These are phyloP conservation scores for Idaea biselata DNA, from an alignment of 2,888 invertebrate genomes.

Conservation along the genomic window DNA sequence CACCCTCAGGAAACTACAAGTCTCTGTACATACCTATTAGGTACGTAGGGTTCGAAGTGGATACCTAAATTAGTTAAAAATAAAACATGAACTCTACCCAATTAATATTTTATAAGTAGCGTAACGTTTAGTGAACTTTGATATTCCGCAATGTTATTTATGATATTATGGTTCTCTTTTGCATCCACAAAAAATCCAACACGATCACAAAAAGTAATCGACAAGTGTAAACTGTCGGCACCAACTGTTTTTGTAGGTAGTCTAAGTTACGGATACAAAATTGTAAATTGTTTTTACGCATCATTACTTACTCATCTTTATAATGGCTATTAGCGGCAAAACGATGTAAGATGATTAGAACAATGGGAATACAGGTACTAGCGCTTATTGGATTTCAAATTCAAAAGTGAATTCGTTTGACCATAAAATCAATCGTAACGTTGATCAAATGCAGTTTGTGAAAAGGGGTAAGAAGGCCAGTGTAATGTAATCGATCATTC, in stretches of 20 bases:
- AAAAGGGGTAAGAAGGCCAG: constrained; percentile 1
- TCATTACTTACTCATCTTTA: constrained; percentile 30
- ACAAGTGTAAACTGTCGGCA: constrained; percentile 17
- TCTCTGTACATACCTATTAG: constrained; percentile 9
- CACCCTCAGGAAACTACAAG: constrained; percentile 13
- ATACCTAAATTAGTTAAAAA: not conserved
- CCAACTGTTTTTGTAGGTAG: constrained; percentile 32
- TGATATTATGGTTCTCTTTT: constrained; percentile 13
- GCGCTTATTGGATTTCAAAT: constrained; percentile 1
- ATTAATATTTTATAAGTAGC: constrained; percentile 16
- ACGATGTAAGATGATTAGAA: constrained; percentile 7
- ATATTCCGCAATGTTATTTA: constrained; percentile 14
- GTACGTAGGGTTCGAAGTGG: not conserved
- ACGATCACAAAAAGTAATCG: constrained; percentile 20
- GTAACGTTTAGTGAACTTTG: constrained; percentile 24
- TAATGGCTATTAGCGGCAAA: not conserved
- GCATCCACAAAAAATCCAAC: constrained; percentile 23
- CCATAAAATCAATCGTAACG: not conserved
- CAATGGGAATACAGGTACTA: constrained; percentile 11
- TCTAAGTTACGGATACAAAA: constrained; percentile 39
- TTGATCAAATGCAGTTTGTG: not conserved
- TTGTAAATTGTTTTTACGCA: constrained; percentile 44
- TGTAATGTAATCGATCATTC: not conserved
- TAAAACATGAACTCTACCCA: constrained; percentile 12
- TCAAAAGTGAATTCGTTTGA: not conserved